phyloP scores from a whole-genome alignment of 2,113 vertebrate species.

The Anguilla japonica region DNA sequence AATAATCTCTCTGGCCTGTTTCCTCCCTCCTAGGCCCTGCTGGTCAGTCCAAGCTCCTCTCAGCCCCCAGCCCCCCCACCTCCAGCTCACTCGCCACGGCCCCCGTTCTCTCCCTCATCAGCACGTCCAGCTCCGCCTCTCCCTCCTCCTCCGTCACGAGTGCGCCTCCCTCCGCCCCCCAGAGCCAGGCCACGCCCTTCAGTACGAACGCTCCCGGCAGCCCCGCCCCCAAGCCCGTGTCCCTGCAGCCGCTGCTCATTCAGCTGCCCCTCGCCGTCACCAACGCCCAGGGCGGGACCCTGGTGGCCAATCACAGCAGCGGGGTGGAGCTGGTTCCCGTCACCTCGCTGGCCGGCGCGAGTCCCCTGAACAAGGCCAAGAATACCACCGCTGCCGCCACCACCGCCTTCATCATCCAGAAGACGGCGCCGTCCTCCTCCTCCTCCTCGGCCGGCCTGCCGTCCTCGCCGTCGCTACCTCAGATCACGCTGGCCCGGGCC shows the following conservation, averaged over 20 bases:
- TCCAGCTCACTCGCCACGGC: slow-evolving; percentile 55
- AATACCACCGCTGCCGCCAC: slow-evolving; percentile 59
- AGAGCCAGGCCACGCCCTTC: slow-evolving; percentile 62
- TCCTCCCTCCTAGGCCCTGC: slow-evolving; percentile 20
- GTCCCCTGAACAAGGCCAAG: slow-evolving; percentile 64
- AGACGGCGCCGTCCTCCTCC: slow-evolving; percentile 38
- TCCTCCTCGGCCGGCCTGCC: slow-evolving; percentile 42
- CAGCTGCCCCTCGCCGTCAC: slow-evolving; percentile 69
- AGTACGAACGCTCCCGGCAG: slow-evolving; percentile 54
- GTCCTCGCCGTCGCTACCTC: slow-evolving; percentile 45
- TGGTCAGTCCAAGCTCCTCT: slow-evolving; percentile 36
- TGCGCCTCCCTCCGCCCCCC: slow-evolving; percentile 54
- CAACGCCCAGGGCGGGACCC: slow-evolving; percentile 62
- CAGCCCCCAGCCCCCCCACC: slow-evolving; percentile 31
- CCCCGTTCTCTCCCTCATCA: slow-evolving; percentile 64
- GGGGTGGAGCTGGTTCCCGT: slow-evolving; percentile 58
- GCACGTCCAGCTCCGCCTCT: slow-evolving; percentile 60
- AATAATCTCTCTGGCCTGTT: background rate
- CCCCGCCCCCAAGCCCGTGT: slow-evolving; percentile 54
- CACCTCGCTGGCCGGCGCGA: slow-evolving; percentile 62
- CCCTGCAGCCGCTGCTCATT: slow-evolving; percentile 64
- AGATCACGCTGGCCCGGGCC: slow-evolving; percentile 66
- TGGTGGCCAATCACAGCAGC: slow-evolving; percentile 52
- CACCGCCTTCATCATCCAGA: slow-evolving; percentile 68
- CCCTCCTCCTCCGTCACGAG: slow-evolving; percentile 48